These are phyloP conservation scores for Emys orbicularis DNA, from an alignment of 2,797 vertebrate species.

Conservation along the genomic window DNA sequence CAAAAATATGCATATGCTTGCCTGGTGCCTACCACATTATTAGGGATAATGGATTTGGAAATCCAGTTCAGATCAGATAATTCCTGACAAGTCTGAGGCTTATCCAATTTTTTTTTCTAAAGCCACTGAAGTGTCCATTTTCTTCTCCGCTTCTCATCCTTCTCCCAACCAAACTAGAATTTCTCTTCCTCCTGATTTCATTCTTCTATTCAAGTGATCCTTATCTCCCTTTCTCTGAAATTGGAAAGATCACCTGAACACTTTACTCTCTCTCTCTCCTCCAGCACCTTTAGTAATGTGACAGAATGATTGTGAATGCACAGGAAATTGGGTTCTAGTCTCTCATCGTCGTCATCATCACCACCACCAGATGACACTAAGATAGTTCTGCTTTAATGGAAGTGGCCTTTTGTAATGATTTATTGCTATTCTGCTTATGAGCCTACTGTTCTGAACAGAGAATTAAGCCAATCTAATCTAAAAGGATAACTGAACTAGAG, in stretches of 20 bases:
- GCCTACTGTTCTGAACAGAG: background rate
- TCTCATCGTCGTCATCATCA: background rate
- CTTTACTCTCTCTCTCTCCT: background rate
- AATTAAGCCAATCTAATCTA: background rate
- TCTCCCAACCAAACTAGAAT: background rate
- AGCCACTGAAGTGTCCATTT: background rate
- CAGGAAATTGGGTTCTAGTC: background rate
- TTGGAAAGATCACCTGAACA: background rate
- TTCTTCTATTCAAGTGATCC: fast-evolving
- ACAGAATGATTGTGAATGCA: background rate
- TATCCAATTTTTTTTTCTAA: background rate
- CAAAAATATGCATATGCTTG: background rate
- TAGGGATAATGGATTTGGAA: background rate
- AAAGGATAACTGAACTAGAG: background rate
- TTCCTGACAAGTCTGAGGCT: background rate
- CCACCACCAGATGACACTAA: background rate
- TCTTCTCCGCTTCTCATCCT: background rate
- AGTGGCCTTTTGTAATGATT: slow-evolving; percentile 25
- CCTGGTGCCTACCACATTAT: background rate
- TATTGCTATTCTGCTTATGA: background rate
- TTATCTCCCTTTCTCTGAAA: background rate
- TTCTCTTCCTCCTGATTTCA: background rate
- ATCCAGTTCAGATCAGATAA: background rate
- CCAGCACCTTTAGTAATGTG: background rate
- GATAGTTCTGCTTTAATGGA: slow-evolving; percentile 19